Conservation (phyloP, 2,113 vertebrate genomes). For the Hiodon alosoides region DNA sequence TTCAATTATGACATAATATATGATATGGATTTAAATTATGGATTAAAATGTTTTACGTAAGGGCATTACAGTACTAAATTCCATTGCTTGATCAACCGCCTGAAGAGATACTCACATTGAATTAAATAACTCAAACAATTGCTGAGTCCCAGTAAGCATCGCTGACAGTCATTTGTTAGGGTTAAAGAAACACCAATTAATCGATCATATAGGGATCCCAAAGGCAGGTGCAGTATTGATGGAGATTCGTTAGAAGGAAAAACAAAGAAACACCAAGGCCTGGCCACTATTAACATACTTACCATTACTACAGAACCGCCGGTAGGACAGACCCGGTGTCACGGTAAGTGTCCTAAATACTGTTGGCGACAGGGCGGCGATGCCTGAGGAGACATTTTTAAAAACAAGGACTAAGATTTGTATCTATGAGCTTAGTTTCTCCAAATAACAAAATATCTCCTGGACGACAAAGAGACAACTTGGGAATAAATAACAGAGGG, state of each 20-base stretch:
- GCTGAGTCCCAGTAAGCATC: no score
- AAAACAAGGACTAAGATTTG: constrained; percentile 49
- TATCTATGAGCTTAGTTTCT: constrained; percentile 58
- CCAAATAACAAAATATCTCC: constrained; percentile 50
- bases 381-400: constrained; percentile 56
- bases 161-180: neutral
- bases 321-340: constrained; percentile 67
- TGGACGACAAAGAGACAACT: constrained; percentile 37
- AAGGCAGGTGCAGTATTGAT: constrained; percentile 49
- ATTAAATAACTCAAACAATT: no score
- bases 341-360: constrained; percentile 63
- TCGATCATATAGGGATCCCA: constrained; percentile 18
- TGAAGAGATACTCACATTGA: no score
- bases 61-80: no score
- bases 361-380: constrained; percentile 69
- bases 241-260: constrained; percentile 63
- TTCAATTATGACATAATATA: no score
- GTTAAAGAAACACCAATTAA: constrained; percentile 32
- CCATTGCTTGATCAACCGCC: no score
- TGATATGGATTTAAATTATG: no score
- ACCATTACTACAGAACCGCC: constrained; percentile 58
- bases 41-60: no score
- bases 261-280: constrained; percentile 49
- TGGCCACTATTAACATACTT: constrained; percentile 58
- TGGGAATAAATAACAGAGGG: constrained; percentile 28